Evolutionary conservation across 64 coral and sea anemone species (phyloP).

Genomic region (Stylophora pistillata): DNA sequence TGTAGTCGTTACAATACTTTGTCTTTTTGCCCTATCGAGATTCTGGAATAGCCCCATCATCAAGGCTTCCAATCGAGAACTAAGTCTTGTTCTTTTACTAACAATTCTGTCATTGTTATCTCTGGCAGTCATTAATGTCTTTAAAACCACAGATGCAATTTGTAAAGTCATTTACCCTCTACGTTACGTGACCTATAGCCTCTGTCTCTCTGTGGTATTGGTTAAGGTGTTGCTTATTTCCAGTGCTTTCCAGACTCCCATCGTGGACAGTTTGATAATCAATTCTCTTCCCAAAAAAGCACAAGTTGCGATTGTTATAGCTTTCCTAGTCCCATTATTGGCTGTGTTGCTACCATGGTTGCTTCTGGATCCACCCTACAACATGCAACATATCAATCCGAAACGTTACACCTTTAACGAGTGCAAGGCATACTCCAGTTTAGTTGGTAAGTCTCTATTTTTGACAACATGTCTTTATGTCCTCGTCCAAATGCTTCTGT

Average conservation of each 20-base stretch:
- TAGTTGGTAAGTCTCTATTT: background rate
- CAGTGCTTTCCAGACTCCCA: background rate
- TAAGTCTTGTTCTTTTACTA: conserved; percentile 33
- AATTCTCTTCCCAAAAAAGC: background rate
- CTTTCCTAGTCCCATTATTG: background rate
- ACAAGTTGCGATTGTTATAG: background rate
- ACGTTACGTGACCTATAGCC: background rate
- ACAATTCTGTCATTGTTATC: conserved; percentile 25
- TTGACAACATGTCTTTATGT: background rate
- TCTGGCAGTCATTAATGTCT: conserved; percentile 34
- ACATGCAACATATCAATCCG: background rate
- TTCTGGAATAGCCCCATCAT: conserved; percentile 66
- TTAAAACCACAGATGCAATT: conserved; percentile 14
- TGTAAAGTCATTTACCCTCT: conserved; percentile 36
- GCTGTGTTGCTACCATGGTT: background rate
- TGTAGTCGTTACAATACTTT: conserved; percentile 4
- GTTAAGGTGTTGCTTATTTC: background rate
- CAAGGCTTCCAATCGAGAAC: conserved; percentile 67
- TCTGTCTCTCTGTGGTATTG: background rate
- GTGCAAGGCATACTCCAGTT: background rate
- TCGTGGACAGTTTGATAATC: background rate
- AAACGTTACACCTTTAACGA: background rate
- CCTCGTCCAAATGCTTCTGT: background rate
- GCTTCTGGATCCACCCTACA: conserved; percentile 7
- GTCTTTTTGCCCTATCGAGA: conserved; percentile 40